phyloP scores from a whole-genome alignment of 2,797 vertebrate species.

The Pelobates cultripes region DNA sequence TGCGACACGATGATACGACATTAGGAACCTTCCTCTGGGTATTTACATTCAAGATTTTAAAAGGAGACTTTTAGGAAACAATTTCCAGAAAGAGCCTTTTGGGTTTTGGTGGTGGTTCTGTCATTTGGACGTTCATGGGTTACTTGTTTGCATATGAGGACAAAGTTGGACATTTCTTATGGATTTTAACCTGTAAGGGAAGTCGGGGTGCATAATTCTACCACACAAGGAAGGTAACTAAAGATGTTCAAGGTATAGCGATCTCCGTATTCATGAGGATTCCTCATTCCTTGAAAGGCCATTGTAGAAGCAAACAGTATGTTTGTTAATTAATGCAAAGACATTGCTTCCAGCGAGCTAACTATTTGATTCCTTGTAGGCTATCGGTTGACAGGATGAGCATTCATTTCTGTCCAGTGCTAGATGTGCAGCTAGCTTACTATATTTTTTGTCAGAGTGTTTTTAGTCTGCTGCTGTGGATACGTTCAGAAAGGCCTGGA shows the following conservation, averaged over 20 bases:
- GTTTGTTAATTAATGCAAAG: conserved; percentile 46
- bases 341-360: conserved; percentile 28
- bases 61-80: no score
- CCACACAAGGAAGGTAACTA: conserved; percentile 60
- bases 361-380: conserved; percentile 10
- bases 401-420: conserved; percentile 22
- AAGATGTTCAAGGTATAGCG: conserved; percentile 7
- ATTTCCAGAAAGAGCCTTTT: not conserved
- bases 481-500: conserved; percentile 6
- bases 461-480: not conserved
- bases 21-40: not conserved
- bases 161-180: not conserved
- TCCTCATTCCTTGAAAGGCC: conserved; percentile 10
- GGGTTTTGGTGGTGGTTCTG: not conserved
- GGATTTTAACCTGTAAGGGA: conserved; percentile 8
- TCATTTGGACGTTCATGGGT: not conserved
- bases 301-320: conserved; percentile 13
- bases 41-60: not conserved
- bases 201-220: not conserved
- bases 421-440: conserved; percentile 15
- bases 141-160: not conserved
- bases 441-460: not conserved
- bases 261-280: not conserved
- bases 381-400: conserved; percentile 52
- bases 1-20: conserved; percentile 43